A percentile compares a stretch with the other conserved stretches of the same genome.
Evolutionary conservation across 1,140 invertebrate species (phyloP).

Genomic region (Drosophila repleta): DNA sequence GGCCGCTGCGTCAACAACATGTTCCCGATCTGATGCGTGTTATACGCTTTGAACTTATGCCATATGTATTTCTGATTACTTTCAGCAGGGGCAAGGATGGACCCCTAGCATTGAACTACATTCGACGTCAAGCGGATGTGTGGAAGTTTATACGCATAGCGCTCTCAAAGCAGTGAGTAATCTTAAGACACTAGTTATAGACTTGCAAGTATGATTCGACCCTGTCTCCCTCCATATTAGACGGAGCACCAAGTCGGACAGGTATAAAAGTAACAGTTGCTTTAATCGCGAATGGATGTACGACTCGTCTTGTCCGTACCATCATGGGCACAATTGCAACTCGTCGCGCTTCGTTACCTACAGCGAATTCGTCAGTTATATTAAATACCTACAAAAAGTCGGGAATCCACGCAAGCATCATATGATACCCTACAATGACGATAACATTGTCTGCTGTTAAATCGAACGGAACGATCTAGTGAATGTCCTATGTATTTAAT

Average conservation of each 20-base stretch:
- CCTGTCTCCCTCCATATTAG: neutral
- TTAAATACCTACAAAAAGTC: neutral
- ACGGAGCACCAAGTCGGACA: no score
- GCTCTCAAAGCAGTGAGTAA: neutral
- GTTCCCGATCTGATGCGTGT: neutral
- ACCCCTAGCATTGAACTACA: neutral
- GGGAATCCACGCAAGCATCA: neutral
- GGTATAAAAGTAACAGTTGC: neutral
- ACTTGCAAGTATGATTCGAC: neutral
- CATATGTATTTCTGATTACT: slow-evolving; percentile 4
- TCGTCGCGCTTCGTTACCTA: neutral
- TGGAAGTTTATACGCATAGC: no score
- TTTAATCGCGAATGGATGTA: neutral
- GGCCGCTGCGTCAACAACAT: slow-evolving; percentile 7
- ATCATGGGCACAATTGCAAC: neutral
- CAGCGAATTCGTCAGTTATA: neutral
- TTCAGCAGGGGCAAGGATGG: neutral
- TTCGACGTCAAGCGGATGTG: neutral
- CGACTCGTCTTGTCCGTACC: slow-evolving; percentile 26
- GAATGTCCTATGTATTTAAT: no score
- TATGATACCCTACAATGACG: neutral
- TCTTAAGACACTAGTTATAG: neutral
- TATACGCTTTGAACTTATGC: slow-evolving; percentile 22
- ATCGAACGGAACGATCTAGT: no score
- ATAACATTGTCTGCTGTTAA: slow-evolving; percentile 17